Conservation (phyloP, 1,140 invertebrate species). For the Anadara kagoshimensis region DNA sequence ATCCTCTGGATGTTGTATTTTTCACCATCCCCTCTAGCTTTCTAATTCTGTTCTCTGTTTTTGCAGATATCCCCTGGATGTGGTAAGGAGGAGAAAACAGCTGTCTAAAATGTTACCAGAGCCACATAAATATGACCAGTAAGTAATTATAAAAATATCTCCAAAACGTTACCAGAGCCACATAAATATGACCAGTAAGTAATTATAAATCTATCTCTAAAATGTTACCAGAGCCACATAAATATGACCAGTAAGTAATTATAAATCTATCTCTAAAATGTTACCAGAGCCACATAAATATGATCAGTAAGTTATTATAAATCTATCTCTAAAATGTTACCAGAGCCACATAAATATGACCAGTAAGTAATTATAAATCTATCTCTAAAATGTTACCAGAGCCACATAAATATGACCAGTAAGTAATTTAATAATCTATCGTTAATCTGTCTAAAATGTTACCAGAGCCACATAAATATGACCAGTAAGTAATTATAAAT, state of each 20-base stretch:
- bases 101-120: conserved; percentile 82
- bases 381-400: conserved; percentile 44
- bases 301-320: not conserved
- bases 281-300: conserved; percentile 37
- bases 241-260: not conserved
- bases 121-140: not conserved
- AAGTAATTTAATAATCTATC: too few species aligned
- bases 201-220: too few species aligned
- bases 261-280: too few species aligned
- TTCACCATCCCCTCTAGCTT: too few species aligned
- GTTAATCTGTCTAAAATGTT: not conserved
- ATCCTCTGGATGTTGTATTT: too few species aligned
- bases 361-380: too few species aligned
- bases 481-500: too few species aligned
- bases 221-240: conserved; percentile 40
- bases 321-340: conserved; percentile 30
- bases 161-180: too few species aligned
- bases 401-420: not conserved
- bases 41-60: too few species aligned
- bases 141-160: too few species aligned
- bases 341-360: conserved; percentile 15
- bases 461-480: conserved; percentile 32
- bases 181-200: not conserved
- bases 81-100: conserved; percentile 93
- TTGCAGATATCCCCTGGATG: too few species aligned